A percentile compares a stretch with the other conserved stretches of the same genome.
Conservation (phyloP, 2,113 vertebrate genomes). For the Oceanites oceanicus region DNA sequence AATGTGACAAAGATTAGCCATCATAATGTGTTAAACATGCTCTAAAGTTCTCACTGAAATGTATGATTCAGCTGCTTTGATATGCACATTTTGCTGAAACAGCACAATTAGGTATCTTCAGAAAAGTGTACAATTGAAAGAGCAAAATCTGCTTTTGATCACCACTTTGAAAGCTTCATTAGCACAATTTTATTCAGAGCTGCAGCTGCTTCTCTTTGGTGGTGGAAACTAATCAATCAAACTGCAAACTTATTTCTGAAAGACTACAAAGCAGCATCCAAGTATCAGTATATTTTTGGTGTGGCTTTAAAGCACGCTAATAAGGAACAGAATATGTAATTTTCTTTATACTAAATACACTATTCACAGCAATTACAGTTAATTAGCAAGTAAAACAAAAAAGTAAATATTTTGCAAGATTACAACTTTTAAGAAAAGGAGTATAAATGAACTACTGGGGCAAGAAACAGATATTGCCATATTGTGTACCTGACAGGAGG, state of each 20-base stretch:
- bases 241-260: conserved; percentile 49
- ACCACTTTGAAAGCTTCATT: conserved; percentile 70
- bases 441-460: not conserved
- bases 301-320: conserved; percentile 40
- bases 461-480: not conserved
- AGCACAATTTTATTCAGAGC: conserved; percentile 56
- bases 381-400: conserved; percentile 41
- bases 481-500: not conserved
- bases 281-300: conserved; percentile 52
- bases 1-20: conserved; percentile 36
- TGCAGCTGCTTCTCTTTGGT: conserved; percentile 65
- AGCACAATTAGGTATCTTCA: conserved; percentile 65
- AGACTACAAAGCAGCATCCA: conserved; percentile 49
- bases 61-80: conserved; percentile 61
- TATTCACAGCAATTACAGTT: conserved; percentile 35
- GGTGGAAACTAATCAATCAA: conserved; percentile 66
- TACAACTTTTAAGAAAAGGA: conserved; percentile 36
- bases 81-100: conserved; percentile 65
- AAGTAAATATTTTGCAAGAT: conserved; percentile 67
- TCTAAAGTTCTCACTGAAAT: conserved; percentile 25
- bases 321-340: conserved; percentile 41
- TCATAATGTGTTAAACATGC: conserved; percentile 1
- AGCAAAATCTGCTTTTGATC: conserved; percentile 66
- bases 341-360: conserved; percentile 34
- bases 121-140: conserved; percentile 59